phyloP scores from a whole-genome alignment of 2,113 vertebrate species.

The Sylvietta virens region DNA sequence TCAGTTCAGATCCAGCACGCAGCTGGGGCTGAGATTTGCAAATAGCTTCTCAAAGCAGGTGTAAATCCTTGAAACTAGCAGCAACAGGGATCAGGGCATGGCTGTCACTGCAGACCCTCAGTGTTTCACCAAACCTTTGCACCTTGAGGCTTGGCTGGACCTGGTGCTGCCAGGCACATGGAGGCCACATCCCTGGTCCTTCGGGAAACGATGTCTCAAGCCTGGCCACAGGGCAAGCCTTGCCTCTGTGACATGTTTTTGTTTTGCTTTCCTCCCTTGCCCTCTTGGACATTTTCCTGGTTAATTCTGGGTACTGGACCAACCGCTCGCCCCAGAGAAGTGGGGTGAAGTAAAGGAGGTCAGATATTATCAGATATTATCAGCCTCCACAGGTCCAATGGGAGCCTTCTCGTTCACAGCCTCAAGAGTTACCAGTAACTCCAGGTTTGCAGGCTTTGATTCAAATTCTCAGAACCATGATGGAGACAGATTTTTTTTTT shows the following conservation, averaged over 20 bases:
- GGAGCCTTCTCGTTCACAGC: background rate
- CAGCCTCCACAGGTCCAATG: background rate
- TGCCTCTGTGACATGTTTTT: background rate
- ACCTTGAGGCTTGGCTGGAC: background rate
- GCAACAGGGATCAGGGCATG: rapidly evolving
- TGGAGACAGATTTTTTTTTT: background rate
- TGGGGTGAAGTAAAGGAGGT: background rate
- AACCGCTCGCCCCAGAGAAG: rapidly evolving
- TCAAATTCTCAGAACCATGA: background rate
- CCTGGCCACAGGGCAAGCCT: background rate
- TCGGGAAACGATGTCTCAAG: rapidly evolving
- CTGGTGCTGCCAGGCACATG: rapidly evolving
- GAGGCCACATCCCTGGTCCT: background rate
- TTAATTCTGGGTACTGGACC: background rate
- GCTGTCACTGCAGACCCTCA: background rate
- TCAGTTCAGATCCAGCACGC: background rate
- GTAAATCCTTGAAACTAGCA: background rate
- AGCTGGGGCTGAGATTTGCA: background rate
- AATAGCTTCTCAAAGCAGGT: background rate
- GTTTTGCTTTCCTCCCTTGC: background rate
- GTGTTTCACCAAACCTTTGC: background rate
- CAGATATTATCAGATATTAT: slow-evolving; percentile 55
- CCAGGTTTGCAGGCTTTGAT: background rate
- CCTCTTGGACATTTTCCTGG: background rate
- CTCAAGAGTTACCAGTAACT: background rate